A percentile compares a stretch with the other conserved stretches of the same genome.
Evolutionary conservation across 2,797 vertebrate species (phyloP).

Genomic region (Malacoctenus gilli): DNA sequence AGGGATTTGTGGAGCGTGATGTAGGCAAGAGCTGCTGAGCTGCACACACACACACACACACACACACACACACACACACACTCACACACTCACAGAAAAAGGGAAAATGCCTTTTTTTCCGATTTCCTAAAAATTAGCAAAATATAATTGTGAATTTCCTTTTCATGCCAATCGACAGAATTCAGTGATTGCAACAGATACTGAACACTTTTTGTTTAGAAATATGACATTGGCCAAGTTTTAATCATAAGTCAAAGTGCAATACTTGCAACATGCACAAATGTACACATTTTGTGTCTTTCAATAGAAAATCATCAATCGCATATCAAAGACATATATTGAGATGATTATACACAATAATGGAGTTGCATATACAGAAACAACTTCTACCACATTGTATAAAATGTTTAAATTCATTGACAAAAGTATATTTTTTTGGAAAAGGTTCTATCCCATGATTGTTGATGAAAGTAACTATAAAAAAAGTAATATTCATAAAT

Average conservation of each 20-base stretch:
- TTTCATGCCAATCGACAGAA: too few species aligned
- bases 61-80: too few species aligned
- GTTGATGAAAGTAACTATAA: slow-evolving; percentile 28
- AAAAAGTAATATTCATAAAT: slow-evolving; percentile 55
- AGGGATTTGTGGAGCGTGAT: too few species aligned
- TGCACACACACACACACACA: too few species aligned
- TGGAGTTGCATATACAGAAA: slow-evolving; percentile 37
- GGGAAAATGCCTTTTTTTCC: too few species aligned
- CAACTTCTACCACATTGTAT: slow-evolving; percentile 26
- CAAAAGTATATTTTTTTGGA: slow-evolving; percentile 11
- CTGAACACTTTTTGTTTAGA: slow-evolving; percentile 40
- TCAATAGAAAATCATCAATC: slow-evolving; percentile 26
- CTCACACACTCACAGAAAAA: too few species aligned
- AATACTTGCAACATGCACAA: slow-evolving; percentile 55
- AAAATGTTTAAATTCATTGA: slow-evolving; percentile 26
- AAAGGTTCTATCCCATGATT: slow-evolving; percentile 30
- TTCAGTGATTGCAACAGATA: too few species aligned
- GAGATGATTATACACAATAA: slow-evolving; percentile 29
- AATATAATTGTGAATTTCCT: too few species aligned
- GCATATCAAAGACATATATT: slow-evolving; percentile 27
- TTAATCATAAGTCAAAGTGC: slow-evolving; percentile 61
- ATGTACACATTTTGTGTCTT: slow-evolving; percentile 44
- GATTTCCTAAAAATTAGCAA: too few species aligned
- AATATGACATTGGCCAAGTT: slow-evolving; percentile 49
- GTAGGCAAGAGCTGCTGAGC: too few species aligned